A percentile compares a stretch with the other conserved stretches of the same genome.
phyloP scores from a whole-genome alignment of 2,113 vertebrate genomes.

The Genyomyrus donnyi region DNA sequence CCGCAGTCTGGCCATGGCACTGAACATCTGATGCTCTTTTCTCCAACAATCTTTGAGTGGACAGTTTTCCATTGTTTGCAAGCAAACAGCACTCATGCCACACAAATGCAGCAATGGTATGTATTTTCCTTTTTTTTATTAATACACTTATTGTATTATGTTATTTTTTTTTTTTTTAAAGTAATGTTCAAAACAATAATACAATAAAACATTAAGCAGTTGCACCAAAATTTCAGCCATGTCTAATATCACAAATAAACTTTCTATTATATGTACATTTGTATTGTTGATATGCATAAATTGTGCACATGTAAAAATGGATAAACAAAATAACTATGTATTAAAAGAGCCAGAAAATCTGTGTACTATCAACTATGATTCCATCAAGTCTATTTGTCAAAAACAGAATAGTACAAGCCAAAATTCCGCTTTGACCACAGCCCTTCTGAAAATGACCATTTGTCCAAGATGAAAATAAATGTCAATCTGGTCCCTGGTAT shows the following conservation, averaged over 20 bases:
- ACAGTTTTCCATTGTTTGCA: background rate
- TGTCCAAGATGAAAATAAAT: constrained; percentile 11
- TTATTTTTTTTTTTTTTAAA: background rate
- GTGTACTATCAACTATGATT: background rate
- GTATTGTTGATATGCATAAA: background rate
- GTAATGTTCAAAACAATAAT: background rate
- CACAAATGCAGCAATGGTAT: background rate
- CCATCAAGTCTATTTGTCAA: background rate
- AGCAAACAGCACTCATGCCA: background rate
- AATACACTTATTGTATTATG: background rate
- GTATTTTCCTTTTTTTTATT: background rate
- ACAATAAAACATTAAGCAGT: background rate
- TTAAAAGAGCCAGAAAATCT: background rate
- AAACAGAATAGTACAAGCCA: background rate
- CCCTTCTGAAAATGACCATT: background rate
- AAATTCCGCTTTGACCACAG: background rate
- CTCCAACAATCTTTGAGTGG: background rate
- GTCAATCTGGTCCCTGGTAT: background rate
- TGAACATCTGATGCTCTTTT: background rate
- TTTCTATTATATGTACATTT: background rate
- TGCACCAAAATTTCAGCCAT: background rate
- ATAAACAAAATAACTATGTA: background rate
- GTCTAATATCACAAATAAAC: background rate
- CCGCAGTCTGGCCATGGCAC: constrained; percentile 6
- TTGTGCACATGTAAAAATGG: background rate